These are phyloP conservation scores for Sitophilus oryzae DNA, from an alignment of 1,140 invertebrate species.

Conservation along the genomic window DNA sequence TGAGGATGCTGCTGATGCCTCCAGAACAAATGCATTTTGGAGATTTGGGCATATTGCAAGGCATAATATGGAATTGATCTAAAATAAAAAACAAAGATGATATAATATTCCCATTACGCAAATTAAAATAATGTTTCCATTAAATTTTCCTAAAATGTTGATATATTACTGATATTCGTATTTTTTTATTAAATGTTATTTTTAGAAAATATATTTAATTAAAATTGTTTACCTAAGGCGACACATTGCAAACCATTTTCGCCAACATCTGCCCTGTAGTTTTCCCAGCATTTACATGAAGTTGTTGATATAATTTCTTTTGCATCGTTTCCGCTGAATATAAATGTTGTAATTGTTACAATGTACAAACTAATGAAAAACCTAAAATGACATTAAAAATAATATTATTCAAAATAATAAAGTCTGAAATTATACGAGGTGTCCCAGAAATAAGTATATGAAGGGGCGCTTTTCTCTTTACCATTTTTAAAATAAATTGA, in stretches of 20 bases:
- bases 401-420: too few species aligned
- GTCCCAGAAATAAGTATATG: too few species aligned
- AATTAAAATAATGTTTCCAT: not conserved
- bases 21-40: constrained; percentile 37
- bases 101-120: not conserved
- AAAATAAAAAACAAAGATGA: constrained; percentile 5
- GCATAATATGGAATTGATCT: constrained; percentile 34
- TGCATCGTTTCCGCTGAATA: too few species aligned
- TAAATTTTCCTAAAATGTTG: too few species aligned
- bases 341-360: too few species aligned
- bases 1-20: constrained; percentile 35
- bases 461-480: too few species aligned
- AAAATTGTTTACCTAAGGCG: constrained; percentile 21
- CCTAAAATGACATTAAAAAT: too few species aligned
- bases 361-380: too few species aligned
- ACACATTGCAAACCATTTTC: constrained; percentile 32
- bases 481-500: too few species aligned
- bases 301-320: constrained; percentile 16
- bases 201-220: constrained; percentile 3
- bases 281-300: constrained; percentile 37
- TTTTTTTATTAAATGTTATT: too few species aligned
- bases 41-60: constrained; percentile 35
- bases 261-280: constrained; percentile 28
- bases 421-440: too few species aligned
- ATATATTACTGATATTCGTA: too few species aligned